Percentiles rank a stretch among this genome's conserved stretches.
phyloP scores from a whole-genome alignment of 2,113 vertebrate genomes.

The Heteronetta atricapilla region DNA sequence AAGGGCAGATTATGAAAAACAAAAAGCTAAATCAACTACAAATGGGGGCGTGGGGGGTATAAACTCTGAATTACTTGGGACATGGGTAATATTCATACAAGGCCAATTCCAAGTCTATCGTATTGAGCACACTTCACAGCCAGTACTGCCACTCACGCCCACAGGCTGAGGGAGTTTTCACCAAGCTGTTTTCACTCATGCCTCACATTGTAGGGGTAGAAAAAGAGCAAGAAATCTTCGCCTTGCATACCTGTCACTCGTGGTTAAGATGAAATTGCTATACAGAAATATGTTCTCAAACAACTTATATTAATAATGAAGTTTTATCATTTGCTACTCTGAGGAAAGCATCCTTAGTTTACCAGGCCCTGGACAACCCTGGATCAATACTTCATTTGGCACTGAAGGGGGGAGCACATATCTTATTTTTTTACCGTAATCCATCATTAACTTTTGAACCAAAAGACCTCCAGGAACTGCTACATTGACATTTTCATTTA shows the following conservation, averaged over 20 bases:
- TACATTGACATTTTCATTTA: background rate
- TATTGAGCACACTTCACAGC: background rate
- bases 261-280: background rate
- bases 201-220: background rate
- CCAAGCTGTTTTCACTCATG: background rate
- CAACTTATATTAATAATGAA: background rate
- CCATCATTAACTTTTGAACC: background rate
- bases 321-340: background rate
- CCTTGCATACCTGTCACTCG: background rate
- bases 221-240: background rate
- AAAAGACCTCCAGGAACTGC: background rate
- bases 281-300: background rate
- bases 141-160: background rate
- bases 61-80: background rate
- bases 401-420: accelerated
- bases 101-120: background rate
- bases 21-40: background rate
- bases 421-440: background rate
- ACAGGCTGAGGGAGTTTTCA: background rate
- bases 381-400: background rate
- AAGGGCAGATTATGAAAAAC: background rate
- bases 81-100: background rate
- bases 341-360: background rate
- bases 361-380: background rate
- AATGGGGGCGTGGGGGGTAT: background rate